Evolutionary conservation across 2,888 invertebrate genomes (phyloP).

Genomic region (Vandiemenella viatica): DNA sequence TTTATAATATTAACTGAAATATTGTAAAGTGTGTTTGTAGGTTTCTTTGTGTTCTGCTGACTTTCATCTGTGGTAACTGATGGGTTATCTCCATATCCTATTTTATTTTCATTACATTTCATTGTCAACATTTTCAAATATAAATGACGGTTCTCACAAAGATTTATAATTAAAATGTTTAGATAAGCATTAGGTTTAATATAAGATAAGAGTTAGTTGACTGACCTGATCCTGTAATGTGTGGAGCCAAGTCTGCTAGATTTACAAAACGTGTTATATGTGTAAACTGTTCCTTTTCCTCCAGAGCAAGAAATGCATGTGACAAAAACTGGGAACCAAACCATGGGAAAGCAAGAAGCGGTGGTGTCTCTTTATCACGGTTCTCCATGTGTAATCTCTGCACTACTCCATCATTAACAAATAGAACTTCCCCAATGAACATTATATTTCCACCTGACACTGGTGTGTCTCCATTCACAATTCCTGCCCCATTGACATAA

Average conservation of each 20-base stretch:
- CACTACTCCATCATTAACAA: slow-evolving; percentile 44
- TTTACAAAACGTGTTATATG: slow-evolving; percentile 46
- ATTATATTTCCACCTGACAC: slow-evolving; percentile 44
- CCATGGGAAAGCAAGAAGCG: slow-evolving; percentile 46
- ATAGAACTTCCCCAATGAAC: slow-evolving; percentile 45
- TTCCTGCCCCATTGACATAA: slow-evolving; percentile 41
- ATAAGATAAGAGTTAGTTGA: too few species aligned
- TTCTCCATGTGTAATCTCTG: slow-evolving; percentile 45
- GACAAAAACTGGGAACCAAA: slow-evolving; percentile 47
- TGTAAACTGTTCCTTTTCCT: slow-evolving; percentile 34
- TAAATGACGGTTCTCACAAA: too few species aligned
- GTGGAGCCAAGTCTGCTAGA: slow-evolving; percentile 43
- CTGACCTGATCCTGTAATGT: slow-evolving; percentile 40
- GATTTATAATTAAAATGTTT: too few species aligned
- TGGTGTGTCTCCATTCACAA: slow-evolving; percentile 43
- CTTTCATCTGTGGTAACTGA: too few species aligned
- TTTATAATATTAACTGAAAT: too few species aligned
- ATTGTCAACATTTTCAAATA: too few species aligned
- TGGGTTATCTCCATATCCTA: too few species aligned
- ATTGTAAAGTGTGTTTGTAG: too few species aligned
- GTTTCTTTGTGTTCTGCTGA: too few species aligned
- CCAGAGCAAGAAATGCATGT: slow-evolving; percentile 43
- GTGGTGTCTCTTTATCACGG: slow-evolving; percentile 48
- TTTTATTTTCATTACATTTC: too few species aligned
- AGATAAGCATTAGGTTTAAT: too few species aligned